Conservation (phyloP, 2,113 vertebrate species). For the Poeciliopsis turrubarensis region DNA sequence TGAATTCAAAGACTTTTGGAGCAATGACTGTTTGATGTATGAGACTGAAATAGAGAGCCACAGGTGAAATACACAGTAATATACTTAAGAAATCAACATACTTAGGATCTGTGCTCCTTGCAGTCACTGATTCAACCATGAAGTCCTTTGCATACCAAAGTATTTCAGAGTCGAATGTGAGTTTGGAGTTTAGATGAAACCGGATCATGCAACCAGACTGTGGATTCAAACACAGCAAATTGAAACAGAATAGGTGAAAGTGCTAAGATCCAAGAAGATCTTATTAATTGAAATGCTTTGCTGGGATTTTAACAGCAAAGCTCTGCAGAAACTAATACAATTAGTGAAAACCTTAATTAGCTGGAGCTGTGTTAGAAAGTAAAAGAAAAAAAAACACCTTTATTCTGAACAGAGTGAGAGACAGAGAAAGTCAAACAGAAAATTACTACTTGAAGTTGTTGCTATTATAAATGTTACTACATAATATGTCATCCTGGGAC, state of each 20-base stretch:
- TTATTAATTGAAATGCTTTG: not conserved
- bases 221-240: not conserved
- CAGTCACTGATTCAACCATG: not conserved
- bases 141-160: not conserved
- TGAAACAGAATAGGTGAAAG: not conserved
- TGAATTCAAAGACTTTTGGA: not conserved
- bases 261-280: too few species aligned
- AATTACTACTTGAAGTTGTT: not conserved
- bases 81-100: not conserved
- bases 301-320: not conserved
- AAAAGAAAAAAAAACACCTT: not conserved
- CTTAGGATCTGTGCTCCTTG: not conserved
- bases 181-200: not conserved
- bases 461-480: not conserved
- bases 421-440: not conserved
- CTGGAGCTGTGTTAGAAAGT: not conserved
- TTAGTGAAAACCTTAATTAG: not conserved
- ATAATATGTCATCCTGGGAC: not conserved
- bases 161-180: not conserved
- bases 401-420: not conserved
- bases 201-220: not conserved
- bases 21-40: not conserved
- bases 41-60: too few species aligned
- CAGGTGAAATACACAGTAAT: not conserved
- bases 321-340: not conserved